phyloP scores from a whole-genome alignment of 2,888 invertebrate species.

The Epicampocera succincta region DNA sequence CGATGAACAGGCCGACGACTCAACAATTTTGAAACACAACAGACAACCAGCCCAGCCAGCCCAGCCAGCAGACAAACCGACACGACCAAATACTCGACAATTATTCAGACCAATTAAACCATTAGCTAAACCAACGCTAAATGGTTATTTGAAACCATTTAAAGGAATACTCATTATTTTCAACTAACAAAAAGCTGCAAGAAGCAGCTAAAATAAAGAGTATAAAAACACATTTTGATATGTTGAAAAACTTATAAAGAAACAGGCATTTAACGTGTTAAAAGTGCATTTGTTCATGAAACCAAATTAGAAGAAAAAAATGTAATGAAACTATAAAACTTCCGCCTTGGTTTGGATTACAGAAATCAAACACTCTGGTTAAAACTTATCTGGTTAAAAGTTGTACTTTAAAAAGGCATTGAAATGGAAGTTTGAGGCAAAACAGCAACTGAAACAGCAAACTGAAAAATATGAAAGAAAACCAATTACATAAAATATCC shows the following conservation, averaged over 20 bases:
- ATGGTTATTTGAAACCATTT: constrained; percentile 56
- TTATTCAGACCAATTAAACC: constrained; percentile 44
- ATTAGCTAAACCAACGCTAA: constrained; percentile 58
- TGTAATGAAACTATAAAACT: constrained; percentile 57
- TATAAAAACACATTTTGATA: background rate
- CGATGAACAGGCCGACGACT: background rate
- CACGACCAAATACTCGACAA: constrained; percentile 16
- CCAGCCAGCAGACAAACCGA: background rate
- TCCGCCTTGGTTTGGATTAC: constrained; percentile 68
- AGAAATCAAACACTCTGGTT: constrained; percentile 15
- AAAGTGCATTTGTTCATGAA: constrained; percentile 46
- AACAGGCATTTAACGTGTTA: constrained; percentile 51
- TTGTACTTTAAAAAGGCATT: constrained; percentile 42
- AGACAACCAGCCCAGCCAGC: background rate
- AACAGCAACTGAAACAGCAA: background rate
- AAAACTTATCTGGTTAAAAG: constrained; percentile 3
- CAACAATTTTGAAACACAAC: constrained; percentile 15
- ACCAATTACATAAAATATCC: constrained; percentile 3
- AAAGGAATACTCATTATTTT: constrained; percentile 26
- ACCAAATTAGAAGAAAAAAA: constrained; percentile 43
- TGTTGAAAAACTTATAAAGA: constrained; percentile 7
- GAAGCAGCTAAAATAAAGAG: constrained; percentile 12
- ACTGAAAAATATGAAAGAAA: background rate
- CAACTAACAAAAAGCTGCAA: constrained; percentile 6
- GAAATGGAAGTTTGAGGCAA: constrained; percentile 19